Percentiles rank a stretch among this genome's conserved stretches.
Evolutionary conservation across 2,888 invertebrate species (phyloP).

Genomic region (Campaea margaritaria): DNA sequence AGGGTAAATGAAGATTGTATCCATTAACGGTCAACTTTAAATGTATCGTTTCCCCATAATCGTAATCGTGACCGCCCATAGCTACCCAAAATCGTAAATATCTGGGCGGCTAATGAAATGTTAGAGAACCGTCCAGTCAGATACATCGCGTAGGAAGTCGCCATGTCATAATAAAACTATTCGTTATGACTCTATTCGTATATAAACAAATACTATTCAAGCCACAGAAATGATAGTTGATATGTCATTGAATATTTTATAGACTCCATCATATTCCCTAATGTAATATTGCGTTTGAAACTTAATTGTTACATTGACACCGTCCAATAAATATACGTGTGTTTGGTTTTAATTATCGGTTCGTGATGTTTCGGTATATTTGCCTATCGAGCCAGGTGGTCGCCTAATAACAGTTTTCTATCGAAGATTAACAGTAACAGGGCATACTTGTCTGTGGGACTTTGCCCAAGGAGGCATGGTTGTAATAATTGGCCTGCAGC

Average conservation of each 20-base stretch:
- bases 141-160: constrained; percentile 63
- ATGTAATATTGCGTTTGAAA: constrained; percentile 26
- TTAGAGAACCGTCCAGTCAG: constrained; percentile 52
- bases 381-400: constrained; percentile 52
- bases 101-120: constrained; percentile 59
- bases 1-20: constrained; percentile 49
- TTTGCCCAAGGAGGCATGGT: constrained; percentile 73
- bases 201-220: constrained; percentile 54
- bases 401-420: constrained; percentile 55
- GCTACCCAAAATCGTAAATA: constrained; percentile 66
- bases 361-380: constrained; percentile 36
- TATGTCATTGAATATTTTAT: constrained; percentile 37
- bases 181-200: constrained; percentile 59
- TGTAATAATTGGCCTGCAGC: constrained; percentile 82
- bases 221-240: constrained; percentile 37
- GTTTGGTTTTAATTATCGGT: constrained; percentile 34
- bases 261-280: constrained; percentile 30
- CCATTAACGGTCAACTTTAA: constrained; percentile 50
- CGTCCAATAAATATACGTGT: constrained; percentile 30
- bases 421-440: constrained; percentile 55
- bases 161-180: constrained; percentile 65
- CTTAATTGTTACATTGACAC: constrained; percentile 36
- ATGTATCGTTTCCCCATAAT: constrained; percentile 58
- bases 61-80: constrained; percentile 70
- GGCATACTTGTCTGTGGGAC: constrained; percentile 60